Evolutionary conservation across 2,888 invertebrate species (phyloP).

Genomic region (Cantharis rustica): DNA sequence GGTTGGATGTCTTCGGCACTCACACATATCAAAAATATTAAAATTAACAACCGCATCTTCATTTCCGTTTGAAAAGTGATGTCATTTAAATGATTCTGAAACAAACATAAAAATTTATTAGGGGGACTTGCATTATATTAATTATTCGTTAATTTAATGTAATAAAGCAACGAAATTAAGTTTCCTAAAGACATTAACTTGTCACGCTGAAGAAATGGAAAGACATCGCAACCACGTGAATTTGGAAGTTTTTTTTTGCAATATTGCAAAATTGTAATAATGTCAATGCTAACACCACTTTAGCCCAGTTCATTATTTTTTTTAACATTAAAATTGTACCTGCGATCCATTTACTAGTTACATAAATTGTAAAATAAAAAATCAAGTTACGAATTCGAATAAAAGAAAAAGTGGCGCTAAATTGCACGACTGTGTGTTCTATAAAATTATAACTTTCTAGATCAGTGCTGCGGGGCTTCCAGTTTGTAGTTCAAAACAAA

Average conservation of each 20-base stretch:
- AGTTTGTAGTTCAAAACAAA: background rate
- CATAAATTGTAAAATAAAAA: background rate
- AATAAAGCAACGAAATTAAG: background rate
- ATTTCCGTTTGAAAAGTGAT: background rate
- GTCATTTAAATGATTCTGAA: background rate
- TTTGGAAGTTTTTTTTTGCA: background rate
- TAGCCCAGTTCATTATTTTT: background rate
- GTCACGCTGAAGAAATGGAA: background rate
- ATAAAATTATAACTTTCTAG: slow-evolving; percentile 1
- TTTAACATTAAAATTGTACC: background rate
- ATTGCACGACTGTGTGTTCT: background rate
- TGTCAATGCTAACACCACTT: slow-evolving; percentile 21
- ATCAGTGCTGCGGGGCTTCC: background rate
- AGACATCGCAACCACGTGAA: background rate
- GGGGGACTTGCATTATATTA: background rate
- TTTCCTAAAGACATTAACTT: background rate
- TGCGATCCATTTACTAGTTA: background rate
- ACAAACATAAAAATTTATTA: background rate
- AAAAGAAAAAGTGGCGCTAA: slow-evolving; percentile 3
- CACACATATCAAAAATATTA: background rate
- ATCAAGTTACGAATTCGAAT: background rate
- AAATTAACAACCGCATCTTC: background rate
- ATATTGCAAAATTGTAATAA: slow-evolving; percentile 13
- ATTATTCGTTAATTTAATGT: background rate
- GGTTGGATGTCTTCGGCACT: background rate